Evolutionary conservation across 1,140 invertebrate species (phyloP), one percentile per base, ranked within the genome.

Genomic region (Brachionus calyciflorus): DNA sequence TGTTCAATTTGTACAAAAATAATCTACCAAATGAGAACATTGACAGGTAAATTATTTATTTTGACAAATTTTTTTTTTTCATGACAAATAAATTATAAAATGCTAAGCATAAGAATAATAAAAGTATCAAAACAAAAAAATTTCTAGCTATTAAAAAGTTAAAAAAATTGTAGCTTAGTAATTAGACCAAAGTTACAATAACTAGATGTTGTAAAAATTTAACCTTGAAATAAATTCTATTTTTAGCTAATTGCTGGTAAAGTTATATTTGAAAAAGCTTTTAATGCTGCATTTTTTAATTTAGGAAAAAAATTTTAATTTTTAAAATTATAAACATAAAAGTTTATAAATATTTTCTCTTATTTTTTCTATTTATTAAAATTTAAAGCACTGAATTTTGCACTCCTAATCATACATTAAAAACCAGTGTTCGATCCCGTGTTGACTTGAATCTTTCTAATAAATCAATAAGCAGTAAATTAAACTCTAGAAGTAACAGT

Each of bases 1-100:
- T 73, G 69, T 73, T 73, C 46, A 55, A 49, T 55, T 73, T 73
- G 51, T 73, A 51, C 40, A 73, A 73, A 40, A 49, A 73, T 41
- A 73, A 73, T 40, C 6, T 21, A 7, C 19, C 28, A 19, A 73
- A 17, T 26, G 60, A 65, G 30, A 65, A 37, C 2, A 24, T 65
- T 17, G 40, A 24, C 30, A 73, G 46, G 69, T 73, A 73, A 73
- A 48, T 70, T 46, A 48, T 28, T 73, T 49, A 37, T 73, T 40
- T 6, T 44, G 4, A 37, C 33, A 37, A 37, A n/a, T n/a, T n/a
- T n/a, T n/a, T n/a, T n/a, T n/a, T n/a, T n/a, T n/a, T n/a, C n/a
- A n/a, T n/a, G n/a, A n/a, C n/a, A n/a, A n/a, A n/a, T n/a, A n/a
- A n/a, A n/a, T n/a, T n/a, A n/a, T n/a, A n/a, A n/a, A n/a, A n/a